Evolutionary conservation across 2,888 invertebrate genomes (phyloP).

Genomic region (Anoplius nigerrimus): DNA sequence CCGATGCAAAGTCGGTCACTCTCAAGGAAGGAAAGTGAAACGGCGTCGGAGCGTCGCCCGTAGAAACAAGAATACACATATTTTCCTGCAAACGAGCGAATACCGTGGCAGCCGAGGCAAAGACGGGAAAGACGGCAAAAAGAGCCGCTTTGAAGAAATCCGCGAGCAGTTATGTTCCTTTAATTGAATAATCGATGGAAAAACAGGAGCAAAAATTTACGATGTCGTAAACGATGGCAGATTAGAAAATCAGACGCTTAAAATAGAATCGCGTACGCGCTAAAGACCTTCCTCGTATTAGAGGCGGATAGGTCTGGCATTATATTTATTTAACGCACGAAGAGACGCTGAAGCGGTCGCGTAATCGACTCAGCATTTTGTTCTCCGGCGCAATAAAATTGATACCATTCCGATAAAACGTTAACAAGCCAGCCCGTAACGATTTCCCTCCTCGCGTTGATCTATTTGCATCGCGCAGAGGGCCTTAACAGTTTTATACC

Average conservation of each 20-base stretch:
- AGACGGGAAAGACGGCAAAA: neutral
- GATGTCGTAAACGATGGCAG: no score
- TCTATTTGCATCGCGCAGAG: conserved; percentile 17
- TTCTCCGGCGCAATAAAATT: conserved; percentile 10
- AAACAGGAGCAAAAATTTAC: no score
- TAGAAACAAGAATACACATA: no score
- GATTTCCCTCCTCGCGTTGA: neutral
- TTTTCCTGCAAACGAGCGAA: no score
- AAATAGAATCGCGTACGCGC: neutral
- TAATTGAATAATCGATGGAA: no score
- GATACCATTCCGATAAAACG: conserved; percentile 13
- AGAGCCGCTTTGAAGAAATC: no score
- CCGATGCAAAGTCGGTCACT: neutral
- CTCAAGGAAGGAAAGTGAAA: neutral
- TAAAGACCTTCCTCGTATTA: no score
- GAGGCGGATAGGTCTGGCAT: neutral
- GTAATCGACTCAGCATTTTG: neutral
- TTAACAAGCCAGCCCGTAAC: conserved; percentile 21
- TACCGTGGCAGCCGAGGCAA: neutral
- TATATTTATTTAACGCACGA: conserved; percentile 1
- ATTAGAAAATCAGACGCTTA: neutral
- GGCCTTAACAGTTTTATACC: conserved; percentile 7
- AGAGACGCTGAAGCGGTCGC: neutral
- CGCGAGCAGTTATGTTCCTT: no score
- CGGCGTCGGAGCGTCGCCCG: neutral